phyloP scores from a whole-genome alignment of 2,113 vertebrate species.

The Macrotis lagotis region DNA sequence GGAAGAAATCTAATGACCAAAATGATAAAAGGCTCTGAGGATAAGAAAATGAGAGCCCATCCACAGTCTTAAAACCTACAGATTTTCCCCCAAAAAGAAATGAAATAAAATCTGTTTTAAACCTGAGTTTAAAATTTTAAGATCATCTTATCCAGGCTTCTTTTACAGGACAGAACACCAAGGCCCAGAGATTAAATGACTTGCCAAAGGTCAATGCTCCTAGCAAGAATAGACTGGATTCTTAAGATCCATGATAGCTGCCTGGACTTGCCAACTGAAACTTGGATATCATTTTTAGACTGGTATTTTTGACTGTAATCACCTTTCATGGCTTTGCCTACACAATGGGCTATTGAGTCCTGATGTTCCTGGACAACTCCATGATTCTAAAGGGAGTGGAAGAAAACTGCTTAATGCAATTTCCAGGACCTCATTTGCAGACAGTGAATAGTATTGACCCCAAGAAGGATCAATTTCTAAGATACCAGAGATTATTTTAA shows the following conservation, averaged over 20 bases:
- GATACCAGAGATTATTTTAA: not conserved
- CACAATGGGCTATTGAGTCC: not conserved
- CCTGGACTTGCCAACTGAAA: not conserved
- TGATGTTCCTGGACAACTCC: not conserved
- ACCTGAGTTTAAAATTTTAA: not conserved
- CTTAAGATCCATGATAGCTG: not conserved
- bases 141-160: too few relatives aligned
- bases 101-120: not conserved
- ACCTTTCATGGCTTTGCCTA: not conserved
- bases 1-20: not conserved
- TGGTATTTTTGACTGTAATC: not conserved
- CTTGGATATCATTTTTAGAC: not conserved
- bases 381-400: not conserved
- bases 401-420: not conserved
- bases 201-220: not conserved
- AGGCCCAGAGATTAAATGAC: not conserved
- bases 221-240: not conserved
- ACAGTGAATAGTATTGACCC: not conserved
- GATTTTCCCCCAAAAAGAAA: not conserved
- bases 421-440: fast-evolving
- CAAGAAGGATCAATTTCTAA: fast-evolving
- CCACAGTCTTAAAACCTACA: not conserved
- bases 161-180: not conserved
- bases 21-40: not conserved
- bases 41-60: not conserved